Evolutionary conservation across 2,888 invertebrate genomes (phyloP).

Genomic region (Neoitamus cyanurus): DNA sequence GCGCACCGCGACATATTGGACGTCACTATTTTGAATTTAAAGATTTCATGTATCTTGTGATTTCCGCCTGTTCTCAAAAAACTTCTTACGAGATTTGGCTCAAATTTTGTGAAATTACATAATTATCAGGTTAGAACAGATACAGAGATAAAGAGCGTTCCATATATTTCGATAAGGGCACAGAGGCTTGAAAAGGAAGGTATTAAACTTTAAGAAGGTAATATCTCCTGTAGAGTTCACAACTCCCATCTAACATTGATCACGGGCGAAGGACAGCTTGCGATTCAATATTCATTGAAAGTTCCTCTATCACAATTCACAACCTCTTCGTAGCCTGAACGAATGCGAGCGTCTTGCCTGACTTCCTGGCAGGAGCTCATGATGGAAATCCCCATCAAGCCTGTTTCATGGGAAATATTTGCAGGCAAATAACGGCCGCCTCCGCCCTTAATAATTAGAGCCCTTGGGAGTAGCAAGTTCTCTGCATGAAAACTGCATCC

Average conservation of each 20-base stretch:
- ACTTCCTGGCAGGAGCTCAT: background rate
- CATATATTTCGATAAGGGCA: too few relatives aligned
- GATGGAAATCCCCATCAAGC: background rate
- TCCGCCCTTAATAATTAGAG: background rate
- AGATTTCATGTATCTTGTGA: too few relatives aligned
- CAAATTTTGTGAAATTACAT: too few relatives aligned
- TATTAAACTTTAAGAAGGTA: background rate
- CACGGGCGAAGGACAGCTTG: background rate
- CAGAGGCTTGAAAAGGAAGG: background rate
- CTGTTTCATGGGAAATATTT: background rate
- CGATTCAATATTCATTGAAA: background rate
- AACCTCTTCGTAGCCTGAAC: background rate
- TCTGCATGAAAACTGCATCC: background rate
- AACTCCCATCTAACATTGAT: background rate
- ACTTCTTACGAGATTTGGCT: too few relatives aligned
- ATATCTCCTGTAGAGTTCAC: background rate
- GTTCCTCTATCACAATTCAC: background rate
- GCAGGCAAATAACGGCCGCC: background rate
- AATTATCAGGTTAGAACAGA: too few relatives aligned
- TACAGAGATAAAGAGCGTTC: too few relatives aligned
- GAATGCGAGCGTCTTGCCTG: too few relatives aligned
- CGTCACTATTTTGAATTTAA: too few relatives aligned
- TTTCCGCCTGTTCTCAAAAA: too few relatives aligned
- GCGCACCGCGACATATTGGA: too few relatives aligned
- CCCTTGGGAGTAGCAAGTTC: background rate